Base-by-base conservation (phyloP, 2,888 invertebrate genomes). In the Latheticus oryzae region DNA sequence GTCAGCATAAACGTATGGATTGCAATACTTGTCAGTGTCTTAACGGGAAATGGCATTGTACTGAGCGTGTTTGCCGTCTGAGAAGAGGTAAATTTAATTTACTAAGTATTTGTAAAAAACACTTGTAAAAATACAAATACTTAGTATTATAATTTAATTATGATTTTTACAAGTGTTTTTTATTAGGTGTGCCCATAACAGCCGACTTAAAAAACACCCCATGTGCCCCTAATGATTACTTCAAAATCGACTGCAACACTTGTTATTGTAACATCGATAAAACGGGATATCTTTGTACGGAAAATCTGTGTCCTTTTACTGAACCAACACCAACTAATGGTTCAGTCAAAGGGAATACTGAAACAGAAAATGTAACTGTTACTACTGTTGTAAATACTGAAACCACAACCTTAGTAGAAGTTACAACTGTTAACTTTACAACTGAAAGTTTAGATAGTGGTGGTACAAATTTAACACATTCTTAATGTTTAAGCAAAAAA, bases 211-310 rank as follows among this genome's bases (percentile, higher is more conserved):
- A 69, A 74, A 79, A 67, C 76, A 73, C 73, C 2, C 73, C 76
- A 13, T 84, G 84, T 68, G 79, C 78, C 1, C 83, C 84, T 0
- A 77, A 81, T 40, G 83, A 83, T 65, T 80, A 81, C 2, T 83
- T 84, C 65, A 80, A 80, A 63, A 52, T 82, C 54, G 84, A 84
- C 48, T 85, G 85, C 73, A 85, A 85, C 66, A 82, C 79, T 70
- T 85, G 85, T 66, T 79, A 81, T 8, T 85, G 85, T 67, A 82
- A 82, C 52, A 71, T 78, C n/a, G 82, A 84, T 40, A 82, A 84
- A 4, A 77, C 78, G 35, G 82, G 83, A 0, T 84, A 79, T 64
- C 78, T 81, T 23, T 84, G 84, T 67, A 84, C 84, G 0, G 76
- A 82, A 54, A 74, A 80, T 35, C 78, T 78, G 13, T 83, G 83